Percentiles rank a stretch among this genome's conserved stretches.
Evolutionary conservation across 2,113 vertebrate genomes (phyloP).

Genomic region (Dasyurus viverrinus): DNA sequence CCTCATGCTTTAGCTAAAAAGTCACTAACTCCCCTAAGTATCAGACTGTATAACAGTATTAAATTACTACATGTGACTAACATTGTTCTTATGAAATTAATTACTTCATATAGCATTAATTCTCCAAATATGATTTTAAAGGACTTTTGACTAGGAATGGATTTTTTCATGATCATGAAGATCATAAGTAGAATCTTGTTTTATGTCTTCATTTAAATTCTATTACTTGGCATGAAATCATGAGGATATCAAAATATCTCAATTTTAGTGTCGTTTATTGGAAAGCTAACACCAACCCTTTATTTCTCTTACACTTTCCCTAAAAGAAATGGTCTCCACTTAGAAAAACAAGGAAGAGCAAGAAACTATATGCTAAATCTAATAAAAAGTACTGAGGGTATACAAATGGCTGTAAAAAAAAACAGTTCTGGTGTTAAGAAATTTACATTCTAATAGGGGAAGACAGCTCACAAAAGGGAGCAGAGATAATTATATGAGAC

Average conservation of each 20-base stretch:
- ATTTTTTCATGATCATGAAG: neutral
- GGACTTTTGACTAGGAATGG: neutral
- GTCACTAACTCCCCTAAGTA: neutral
- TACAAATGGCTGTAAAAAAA: neutral
- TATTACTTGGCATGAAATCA: neutral
- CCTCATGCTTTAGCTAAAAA: neutral
- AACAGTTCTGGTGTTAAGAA: neutral
- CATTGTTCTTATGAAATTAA: neutral
- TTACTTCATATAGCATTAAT: neutral
- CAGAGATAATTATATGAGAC: neutral
- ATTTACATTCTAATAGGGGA: neutral
- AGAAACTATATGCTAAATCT: neutral
- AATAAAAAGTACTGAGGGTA: neutral
- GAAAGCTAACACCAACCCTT: neutral
- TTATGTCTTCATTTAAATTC: neutral
- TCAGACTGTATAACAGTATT: neutral
- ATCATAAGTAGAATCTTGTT: neutral
- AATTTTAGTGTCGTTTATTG: neutral
- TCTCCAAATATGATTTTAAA: neutral
- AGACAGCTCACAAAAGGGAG: neutral
- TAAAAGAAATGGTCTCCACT: neutral
- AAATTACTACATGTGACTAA: neutral
- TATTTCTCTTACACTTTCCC: neutral
- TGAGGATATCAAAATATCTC: neutral
- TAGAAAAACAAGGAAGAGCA: neutral